These are phyloP conservation scores for Rhabdomys pumilio DNA, from an alignment of 2,797 vertebrate species.

Conservation along the genomic window DNA sequence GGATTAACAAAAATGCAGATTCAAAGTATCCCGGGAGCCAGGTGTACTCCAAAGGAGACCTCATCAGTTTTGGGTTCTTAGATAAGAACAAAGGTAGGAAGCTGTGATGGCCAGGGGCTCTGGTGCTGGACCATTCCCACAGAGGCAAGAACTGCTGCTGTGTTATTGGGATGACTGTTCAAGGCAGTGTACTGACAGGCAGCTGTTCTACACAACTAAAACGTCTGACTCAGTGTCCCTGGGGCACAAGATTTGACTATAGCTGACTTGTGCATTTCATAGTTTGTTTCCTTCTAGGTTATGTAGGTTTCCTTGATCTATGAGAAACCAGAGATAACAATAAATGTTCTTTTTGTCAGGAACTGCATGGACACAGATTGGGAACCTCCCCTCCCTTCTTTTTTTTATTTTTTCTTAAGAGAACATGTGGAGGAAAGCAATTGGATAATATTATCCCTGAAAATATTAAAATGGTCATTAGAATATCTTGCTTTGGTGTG, in stretches of 20 bases:
- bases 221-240: not conserved
- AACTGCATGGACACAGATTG: not conserved
- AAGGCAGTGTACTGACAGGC: not conserved
- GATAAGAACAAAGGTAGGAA: not conserved
- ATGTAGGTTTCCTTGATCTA: not conserved
- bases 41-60: too few species aligned
- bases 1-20: not conserved
- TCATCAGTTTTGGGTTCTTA: not conserved
- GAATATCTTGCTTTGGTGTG: not conserved
- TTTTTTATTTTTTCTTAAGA: not conserved
- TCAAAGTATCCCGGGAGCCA: not conserved
- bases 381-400: not conserved
- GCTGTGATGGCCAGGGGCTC: not conserved
- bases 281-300: not conserved
- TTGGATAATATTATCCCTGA: too few species aligned
- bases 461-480: not conserved
- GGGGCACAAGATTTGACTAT: too few species aligned
- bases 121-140: accelerated
- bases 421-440: not conserved
- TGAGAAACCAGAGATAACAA: not conserved
- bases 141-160: not conserved
- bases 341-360: not conserved
- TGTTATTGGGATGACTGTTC: not conserved
- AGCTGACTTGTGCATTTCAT: not conserved
- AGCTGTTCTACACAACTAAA: not conserved